Conservation (phyloP, 2,888 invertebrate genomes). For the Balanococcus diminutus region DNA sequence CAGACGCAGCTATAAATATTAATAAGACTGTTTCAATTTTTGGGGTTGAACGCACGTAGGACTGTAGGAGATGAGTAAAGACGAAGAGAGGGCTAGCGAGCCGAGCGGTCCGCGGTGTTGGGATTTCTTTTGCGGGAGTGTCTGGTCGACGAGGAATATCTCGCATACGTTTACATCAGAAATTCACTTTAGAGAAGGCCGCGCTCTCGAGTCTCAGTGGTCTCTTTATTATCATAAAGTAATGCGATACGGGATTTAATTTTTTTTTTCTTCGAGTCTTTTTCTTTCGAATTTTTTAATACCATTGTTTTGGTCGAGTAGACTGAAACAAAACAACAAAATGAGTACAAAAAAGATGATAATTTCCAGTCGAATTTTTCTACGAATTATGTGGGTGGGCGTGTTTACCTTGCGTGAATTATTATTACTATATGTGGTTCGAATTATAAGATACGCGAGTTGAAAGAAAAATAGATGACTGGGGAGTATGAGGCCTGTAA, state of each 20-base stretch:
- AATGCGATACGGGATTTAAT: neutral
- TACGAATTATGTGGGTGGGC: neutral
- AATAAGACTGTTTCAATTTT: neutral
- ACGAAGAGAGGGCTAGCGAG: neutral
- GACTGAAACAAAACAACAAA: neutral
- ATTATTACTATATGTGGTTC: neutral
- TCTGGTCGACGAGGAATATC: neutral
- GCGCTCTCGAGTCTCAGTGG: neutral
- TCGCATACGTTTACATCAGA: neutral
- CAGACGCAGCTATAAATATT: neutral
- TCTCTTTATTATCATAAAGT: conserved; percentile 8
- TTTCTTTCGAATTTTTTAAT: neutral
- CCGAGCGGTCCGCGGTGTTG: neutral
- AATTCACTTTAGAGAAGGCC: neutral
- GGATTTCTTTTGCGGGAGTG: neutral
- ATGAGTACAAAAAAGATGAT: neutral
- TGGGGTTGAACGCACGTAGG: neutral
- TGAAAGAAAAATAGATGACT: neutral
- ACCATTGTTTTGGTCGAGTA: neutral
- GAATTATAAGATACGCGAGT: neutral
- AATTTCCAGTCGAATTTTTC: neutral
- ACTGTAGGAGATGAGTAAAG: neutral
- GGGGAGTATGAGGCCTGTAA: neutral
- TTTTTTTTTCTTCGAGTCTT: neutral
- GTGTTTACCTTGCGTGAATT: conserved; percentile 19